These are phyloP conservation scores for Gorsachius magnificus DNA, from an alignment of 2,797 vertebrate genomes.

Conservation along the genomic window DNA sequence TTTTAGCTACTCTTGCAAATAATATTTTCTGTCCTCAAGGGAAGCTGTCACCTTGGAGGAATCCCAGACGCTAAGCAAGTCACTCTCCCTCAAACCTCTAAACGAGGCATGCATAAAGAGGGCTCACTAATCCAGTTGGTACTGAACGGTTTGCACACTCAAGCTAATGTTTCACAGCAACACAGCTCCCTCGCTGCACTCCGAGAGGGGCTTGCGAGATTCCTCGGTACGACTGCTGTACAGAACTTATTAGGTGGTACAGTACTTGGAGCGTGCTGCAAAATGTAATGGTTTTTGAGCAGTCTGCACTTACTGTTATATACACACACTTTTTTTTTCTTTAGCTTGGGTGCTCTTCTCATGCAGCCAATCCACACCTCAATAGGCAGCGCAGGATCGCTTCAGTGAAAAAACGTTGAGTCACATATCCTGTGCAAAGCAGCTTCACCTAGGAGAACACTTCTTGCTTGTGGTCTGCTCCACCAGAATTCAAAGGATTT, in stretches of 20 bases:
- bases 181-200: not conserved
- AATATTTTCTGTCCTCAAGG: not conserved
- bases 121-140: not conserved
- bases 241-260: not conserved
- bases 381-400: not conserved
- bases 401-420: not conserved
- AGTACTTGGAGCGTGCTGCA: not conserved
- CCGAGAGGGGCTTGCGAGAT: not conserved
- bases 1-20: conserved; percentile 14
- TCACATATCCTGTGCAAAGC: not conserved
- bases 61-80: not conserved
- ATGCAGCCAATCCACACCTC: not conserved
- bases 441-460: not conserved
- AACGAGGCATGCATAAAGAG: rapidly evolving
- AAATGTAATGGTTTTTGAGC: not conserved
- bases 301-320: not conserved
- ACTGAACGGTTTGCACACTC: not conserved
- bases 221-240: not conserved
- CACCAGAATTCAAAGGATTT: conserved; percentile 19
- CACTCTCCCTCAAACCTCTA: not conserved
- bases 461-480: not conserved
- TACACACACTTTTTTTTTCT: not conserved
- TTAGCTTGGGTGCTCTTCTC: not conserved
- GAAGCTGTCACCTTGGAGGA: conserved; percentile 20
- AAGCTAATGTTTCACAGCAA: not conserved